Percentiles rank a stretch among this genome's conserved stretches.
These are phyloP conservation scores for Conopomorpha cramerella DNA, from an alignment of 1,140 invertebrate genomes.

Conservation along the genomic window DNA sequence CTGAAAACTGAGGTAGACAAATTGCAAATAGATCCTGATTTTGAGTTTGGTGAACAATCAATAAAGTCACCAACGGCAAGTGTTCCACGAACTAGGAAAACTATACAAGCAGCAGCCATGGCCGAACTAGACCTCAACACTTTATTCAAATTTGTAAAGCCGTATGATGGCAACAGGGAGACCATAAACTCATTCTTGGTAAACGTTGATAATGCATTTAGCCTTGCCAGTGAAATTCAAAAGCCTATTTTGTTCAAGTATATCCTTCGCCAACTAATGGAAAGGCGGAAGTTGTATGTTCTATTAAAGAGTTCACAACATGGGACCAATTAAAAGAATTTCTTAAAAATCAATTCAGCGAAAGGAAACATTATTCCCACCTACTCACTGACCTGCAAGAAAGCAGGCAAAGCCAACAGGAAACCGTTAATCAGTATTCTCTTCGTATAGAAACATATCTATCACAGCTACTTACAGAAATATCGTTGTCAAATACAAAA, in stretches of 20 bases:
- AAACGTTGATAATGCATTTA: conserved; percentile 3
- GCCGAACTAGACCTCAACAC: neutral
- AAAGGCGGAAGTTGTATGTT: conserved; percentile 7
- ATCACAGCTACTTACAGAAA: conserved; percentile 11
- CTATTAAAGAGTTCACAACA: conserved; percentile 10
- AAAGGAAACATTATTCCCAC: conserved; percentile 11
- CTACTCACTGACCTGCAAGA: conserved; percentile 11
- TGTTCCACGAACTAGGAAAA: too few species aligned
- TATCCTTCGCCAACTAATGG: conserved; percentile 7
- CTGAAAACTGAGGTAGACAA: too few species aligned
- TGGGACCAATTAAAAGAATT: conserved; percentile 13
- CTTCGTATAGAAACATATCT: conserved; percentile 11
- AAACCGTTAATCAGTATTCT: conserved; percentile 8
- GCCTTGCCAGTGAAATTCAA: conserved; percentile 1
- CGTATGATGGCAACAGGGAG: conserved; percentile 3
- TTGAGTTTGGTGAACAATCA: too few species aligned
- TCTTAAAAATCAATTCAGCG: conserved; percentile 11
- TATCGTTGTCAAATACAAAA: conserved; percentile 5
- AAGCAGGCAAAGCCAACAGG: conserved; percentile 5
- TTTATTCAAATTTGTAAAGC: neutral
- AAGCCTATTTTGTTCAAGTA: conserved; percentile 7
- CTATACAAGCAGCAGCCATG: too few species aligned
- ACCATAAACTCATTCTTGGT: conserved; percentile 4
- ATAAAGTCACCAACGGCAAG: too few species aligned
- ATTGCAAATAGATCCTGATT: too few species aligned